A percentile compares a stretch with the other conserved stretches of the same genome.
Conservation (phyloP, 1,140 invertebrate species). For the Pseudachorutes palmiensis region DNA sequence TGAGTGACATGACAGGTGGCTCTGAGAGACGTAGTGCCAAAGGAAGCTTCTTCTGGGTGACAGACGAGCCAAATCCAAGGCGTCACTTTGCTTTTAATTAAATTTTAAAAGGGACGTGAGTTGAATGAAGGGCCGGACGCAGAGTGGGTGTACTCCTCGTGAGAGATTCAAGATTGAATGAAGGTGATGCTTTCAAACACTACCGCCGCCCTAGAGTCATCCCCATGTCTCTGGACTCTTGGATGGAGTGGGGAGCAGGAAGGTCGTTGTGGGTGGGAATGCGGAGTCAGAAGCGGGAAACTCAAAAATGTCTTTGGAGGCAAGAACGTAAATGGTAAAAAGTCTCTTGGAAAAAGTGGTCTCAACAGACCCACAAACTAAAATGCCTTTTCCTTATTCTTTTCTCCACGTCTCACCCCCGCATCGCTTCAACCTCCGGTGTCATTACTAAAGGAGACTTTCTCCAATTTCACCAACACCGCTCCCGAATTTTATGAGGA, state of each 20-base stretch:
- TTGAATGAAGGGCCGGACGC: conserved; percentile 17
- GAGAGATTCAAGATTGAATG: no score
- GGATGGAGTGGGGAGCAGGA: no score
- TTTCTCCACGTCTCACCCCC: not conserved
- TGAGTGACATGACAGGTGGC: not conserved
- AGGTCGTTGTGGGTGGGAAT: not conserved
- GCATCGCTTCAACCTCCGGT: no score
- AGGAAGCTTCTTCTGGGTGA: not conserved
- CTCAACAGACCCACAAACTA: conserved; percentile 35
- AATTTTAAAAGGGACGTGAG: conserved; percentile 35
- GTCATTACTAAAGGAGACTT: not conserved
- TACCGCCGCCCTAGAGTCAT: no score
- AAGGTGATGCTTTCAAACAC: no score
- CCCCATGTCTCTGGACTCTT: no score
- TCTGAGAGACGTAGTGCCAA: no score
- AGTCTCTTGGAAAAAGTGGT: conserved; percentile 33
- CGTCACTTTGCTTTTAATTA: conserved; percentile 34
- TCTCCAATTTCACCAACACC: conserved; percentile 27
- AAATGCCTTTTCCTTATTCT: conserved; percentile 32
- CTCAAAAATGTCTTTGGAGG: not conserved
- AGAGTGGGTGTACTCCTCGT: not conserved
- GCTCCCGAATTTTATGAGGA: no score
- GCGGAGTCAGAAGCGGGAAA: not conserved
- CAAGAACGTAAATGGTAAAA: conserved; percentile 15
- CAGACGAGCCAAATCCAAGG: conserved; percentile 6